Conservation (phyloP, 2,888 invertebrate species). For the Pterostichus niger region DNA sequence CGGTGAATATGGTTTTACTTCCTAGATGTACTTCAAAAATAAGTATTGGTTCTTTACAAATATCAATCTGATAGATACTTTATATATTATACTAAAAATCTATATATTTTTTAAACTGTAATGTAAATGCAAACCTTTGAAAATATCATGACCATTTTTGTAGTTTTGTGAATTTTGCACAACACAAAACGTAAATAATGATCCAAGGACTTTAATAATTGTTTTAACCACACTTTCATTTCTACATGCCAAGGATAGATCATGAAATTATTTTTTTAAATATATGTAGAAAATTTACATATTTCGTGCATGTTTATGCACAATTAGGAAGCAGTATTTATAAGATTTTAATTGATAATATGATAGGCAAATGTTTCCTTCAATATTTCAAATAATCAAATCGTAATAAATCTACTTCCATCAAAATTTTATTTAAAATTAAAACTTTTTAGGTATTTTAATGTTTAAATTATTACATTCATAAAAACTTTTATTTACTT, state of each 20-base stretch:
- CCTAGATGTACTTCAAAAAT: too few relatives aligned
- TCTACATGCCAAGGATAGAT: constrained; percentile 32
- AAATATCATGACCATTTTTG: neutral
- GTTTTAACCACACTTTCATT: constrained; percentile 33
- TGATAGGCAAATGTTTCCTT: neutral
- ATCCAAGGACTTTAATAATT: constrained; percentile 41
- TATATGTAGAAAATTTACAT: constrained; percentile 29
- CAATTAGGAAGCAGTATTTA: constrained; percentile 2
- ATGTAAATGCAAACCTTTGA: neutral
- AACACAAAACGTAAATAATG: constrained; percentile 20
- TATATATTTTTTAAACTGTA: too few relatives aligned
- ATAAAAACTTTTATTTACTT: too few relatives aligned
- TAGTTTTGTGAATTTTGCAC: neutral
- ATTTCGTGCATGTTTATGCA: constrained; percentile 15
- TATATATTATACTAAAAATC: too few relatives aligned
- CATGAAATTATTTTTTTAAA: constrained; percentile 17
- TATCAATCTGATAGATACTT: too few relatives aligned
- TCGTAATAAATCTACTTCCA: too few relatives aligned
- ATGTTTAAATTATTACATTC: too few relatives aligned
- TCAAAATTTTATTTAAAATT: too few relatives aligned
- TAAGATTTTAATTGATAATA: constrained; percentile 21
- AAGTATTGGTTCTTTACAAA: too few relatives aligned
- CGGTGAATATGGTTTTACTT: too few relatives aligned
- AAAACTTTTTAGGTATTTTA: too few relatives aligned
- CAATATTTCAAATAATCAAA: neutral